Evolutionary conservation across 1,140 invertebrate species (phyloP), one percentile per base, ranked within the genome.

Genomic region (Ylistrum balloti): DNA sequence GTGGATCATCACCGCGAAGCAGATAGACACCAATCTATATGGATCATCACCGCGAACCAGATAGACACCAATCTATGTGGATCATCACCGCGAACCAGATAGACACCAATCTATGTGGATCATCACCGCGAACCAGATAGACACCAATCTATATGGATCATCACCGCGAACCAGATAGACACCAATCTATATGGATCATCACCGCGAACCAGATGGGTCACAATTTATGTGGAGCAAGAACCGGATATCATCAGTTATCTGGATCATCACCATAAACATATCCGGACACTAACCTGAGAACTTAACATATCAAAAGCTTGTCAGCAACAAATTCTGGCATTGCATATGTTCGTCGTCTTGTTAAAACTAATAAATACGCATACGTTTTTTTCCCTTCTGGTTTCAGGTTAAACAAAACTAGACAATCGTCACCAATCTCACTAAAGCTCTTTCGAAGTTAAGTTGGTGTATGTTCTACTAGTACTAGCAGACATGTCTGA

Each of bases 381-480:
- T 74, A 22, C 56, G 56, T 74, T 74, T n/a, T 74, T 74, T n/a
- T 74, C 17, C 56, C 56, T 74, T 9, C 56, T 74, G 56, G 56
- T 74, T 74, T 74, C 56, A 74, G n/a, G 28, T 74, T 74, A 28
- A 74, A 74, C 56, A 74, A 28, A 74, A 74, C 22, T 17, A n/a
- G 56, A 28, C 22, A 74, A 28, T 74, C n/a, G 56, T 74, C 56
- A 74, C 56, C 22, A 28, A 74, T 74, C 56, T 74, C 56, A 74
- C 56, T 74, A 74, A 28, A 74, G 56, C 56, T 74, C 56, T 74
- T 74, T 74, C 56, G 56, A 74, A 28, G n/a, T 74, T 74, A 9
- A 74, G 56, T 74, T 74, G 56, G 56, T 74, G 56, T 74, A 74
- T 74, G 56, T 74, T 74, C 56, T 74, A n/a, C n/a, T 74, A 74